Conservation (phyloP, 2,888 invertebrate genomes). For the Dilophus febrilis region DNA sequence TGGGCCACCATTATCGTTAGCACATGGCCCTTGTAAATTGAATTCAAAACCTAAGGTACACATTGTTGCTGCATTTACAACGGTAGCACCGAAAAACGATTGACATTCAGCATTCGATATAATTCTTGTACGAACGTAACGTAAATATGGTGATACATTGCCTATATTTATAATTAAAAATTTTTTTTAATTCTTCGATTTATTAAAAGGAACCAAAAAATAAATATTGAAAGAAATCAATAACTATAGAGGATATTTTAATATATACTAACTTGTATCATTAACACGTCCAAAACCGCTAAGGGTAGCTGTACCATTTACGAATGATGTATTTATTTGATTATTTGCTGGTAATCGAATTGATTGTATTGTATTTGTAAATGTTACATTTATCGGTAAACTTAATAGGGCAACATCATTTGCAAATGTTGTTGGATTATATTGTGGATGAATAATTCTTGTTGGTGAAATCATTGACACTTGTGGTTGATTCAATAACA, state of each 20-base stretch:
- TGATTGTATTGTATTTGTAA: conserved; percentile 20
- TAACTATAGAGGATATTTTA: too few relatives aligned
- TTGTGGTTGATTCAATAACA: conserved; percentile 5
- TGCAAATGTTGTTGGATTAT: conserved; percentile 7
- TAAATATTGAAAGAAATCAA: too few relatives aligned
- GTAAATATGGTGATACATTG: neutral
- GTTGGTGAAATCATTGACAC: conserved; percentile 5
- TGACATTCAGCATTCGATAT: conserved; percentile 9
- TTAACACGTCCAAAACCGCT: conserved; percentile 26
- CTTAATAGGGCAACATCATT: conserved; percentile 8
- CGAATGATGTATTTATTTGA: conserved; percentile 16
- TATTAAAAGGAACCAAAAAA: neutral
- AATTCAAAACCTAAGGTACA: conserved; percentile 9
- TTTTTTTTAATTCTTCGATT: neutral
- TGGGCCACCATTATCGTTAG: conserved; percentile 12
- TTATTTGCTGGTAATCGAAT: conserved; percentile 18
- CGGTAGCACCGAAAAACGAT: conserved; percentile 7
- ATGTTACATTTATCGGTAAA: conserved; percentile 5
- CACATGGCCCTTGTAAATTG: conserved; percentile 9
- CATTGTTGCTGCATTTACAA: conserved; percentile 8
- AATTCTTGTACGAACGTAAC: conserved; percentile 5
- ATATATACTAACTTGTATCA: conserved; percentile 14
- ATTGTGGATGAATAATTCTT: conserved; percentile 7
- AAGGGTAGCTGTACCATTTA: conserved; percentile 18
- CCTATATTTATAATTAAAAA: neutral